Evolutionary conservation across 2,888 invertebrate genomes (phyloP), one percentile per base, ranked within the genome.

Genomic region (Branchinecta sandiegonensis): DNA sequence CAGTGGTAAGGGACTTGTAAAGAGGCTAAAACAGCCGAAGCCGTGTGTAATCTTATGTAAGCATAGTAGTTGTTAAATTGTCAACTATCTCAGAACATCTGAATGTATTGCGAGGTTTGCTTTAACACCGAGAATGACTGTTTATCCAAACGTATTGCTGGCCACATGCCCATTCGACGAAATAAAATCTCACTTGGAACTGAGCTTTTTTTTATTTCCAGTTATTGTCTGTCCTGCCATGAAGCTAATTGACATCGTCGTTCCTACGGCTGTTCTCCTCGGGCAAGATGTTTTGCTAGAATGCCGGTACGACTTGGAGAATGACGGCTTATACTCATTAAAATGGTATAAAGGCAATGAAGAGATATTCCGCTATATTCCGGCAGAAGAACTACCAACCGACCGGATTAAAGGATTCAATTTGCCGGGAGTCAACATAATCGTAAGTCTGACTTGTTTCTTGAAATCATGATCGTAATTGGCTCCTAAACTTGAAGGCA

Each of bases 371-470:
- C 11, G 63, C 63, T 56, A 56, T 56, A 56, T 56, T 56, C 63
- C 63, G 8, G 63, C n/a, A 23, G 63, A 56, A 3, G 63, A 56
- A 10, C 10, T 56, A 17, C 63, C 63, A 17, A 56, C 14, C 23
- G 63, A 56, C 63, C n/a, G 63, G 63, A 56, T 56, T n/a, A 56
- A 56, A 23, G n/a, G 14, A 56, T 56, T 56, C 63, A 56, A 56
- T 56, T 23, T 56, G 9, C 63, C 63, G n/a, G 63, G 63, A 56
- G 63, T 56, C 63, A 56, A 56, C 12, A 56, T 56, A 17, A 17
- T 56, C 14, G 63, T 56, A 56, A 56, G 23, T 56, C 63, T 11
- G n/a, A 14, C 23, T 56, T n/a, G 63, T 56, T 17, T 56, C 23
- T 56, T 56, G 4, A 37, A 37, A 37, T 2, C 6, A 37, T 37